Conservation (phyloP, 1,140 invertebrate genomes). For the Zaprionus camerounensis region DNA sequence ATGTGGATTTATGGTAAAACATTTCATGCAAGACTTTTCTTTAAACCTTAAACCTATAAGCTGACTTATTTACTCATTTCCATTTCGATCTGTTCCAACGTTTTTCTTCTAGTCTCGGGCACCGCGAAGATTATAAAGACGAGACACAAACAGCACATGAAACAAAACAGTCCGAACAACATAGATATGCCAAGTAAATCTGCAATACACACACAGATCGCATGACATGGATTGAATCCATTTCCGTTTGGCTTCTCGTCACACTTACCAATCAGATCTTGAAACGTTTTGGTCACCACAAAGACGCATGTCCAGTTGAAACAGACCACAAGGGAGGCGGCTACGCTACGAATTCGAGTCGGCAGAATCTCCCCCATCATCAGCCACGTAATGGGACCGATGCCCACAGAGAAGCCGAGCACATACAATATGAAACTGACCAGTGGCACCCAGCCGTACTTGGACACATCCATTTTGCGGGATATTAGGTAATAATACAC, state of each 20-base stretch:
- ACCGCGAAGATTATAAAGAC: background rate
- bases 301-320: slow-evolving; percentile 5
- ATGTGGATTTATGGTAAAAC: background rate
- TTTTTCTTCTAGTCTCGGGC: slow-evolving; percentile 24
- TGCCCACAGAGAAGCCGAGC: slow-evolving; percentile 94
- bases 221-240: background rate
- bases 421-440: slow-evolving; percentile 92
- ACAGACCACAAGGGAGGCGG: slow-evolving; percentile 88
- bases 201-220: background rate
- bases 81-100: slow-evolving; percentile 12
- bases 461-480: background rate
- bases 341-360: slow-evolving; percentile 90
- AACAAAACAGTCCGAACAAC: background rate
- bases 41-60: background rate
- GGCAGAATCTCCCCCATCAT: slow-evolving; percentile 96
- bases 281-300: slow-evolving; percentile 20
- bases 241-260: background rate
- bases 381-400: slow-evolving; percentile 96
- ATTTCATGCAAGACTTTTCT: background rate
- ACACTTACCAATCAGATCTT: slow-evolving; percentile 17
- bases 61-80: slow-evolving; percentile 8
- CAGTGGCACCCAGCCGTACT: slow-evolving; percentile 84
- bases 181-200: background rate
- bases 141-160: background rate
- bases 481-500: background rate